phyloP scores from a whole-genome alignment of 1,140 invertebrate genomes.

The Cotesia vestalis region DNA sequence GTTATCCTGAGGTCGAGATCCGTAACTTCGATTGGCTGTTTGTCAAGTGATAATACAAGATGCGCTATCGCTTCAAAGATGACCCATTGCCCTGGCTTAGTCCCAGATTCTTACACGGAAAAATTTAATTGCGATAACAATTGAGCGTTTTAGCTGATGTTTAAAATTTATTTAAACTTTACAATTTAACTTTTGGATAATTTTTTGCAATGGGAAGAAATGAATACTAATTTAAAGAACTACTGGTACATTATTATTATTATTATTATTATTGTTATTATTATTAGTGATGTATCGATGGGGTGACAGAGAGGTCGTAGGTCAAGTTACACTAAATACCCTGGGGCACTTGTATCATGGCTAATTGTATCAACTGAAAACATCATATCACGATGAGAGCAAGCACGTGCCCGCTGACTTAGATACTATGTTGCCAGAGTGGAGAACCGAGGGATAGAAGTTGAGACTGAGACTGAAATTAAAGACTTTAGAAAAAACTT shows the following conservation, averaged over 20 bases:
- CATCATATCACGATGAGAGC: slow-evolving; percentile 13
- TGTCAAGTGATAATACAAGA: slow-evolving; percentile 41
- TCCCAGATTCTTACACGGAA: slow-evolving; percentile 5
- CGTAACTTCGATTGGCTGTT: slow-evolving; percentile 44
- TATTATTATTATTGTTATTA: neutral
- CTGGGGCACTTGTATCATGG: slow-evolving; percentile 9
- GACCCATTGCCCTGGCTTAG: slow-evolving; percentile 41
- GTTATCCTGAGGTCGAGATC: slow-evolving; percentile 44
- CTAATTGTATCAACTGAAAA: slow-evolving; percentile 32
- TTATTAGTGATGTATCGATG: neutral
- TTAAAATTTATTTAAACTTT: neutral
- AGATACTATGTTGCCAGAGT: neutral
- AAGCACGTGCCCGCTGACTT: too few relatives aligned
- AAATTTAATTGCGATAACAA: slow-evolving; percentile 16
- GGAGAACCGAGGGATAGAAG: slow-evolving; percentile 1
- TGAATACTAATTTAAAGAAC: too few relatives aligned
- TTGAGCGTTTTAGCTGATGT: neutral
- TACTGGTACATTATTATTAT: too few relatives aligned
- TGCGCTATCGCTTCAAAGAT: slow-evolving; percentile 44
- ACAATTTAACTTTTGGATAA: too few relatives aligned
- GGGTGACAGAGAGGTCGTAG: slow-evolving; percentile 20
- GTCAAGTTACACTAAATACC: slow-evolving; percentile 30
- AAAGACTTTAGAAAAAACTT: neutral
- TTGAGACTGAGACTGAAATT: neutral
- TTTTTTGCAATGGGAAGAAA: neutral